Base-by-base conservation (phyloP, 2,888 invertebrate genomes). In the Parnassius smintheus region DNA sequence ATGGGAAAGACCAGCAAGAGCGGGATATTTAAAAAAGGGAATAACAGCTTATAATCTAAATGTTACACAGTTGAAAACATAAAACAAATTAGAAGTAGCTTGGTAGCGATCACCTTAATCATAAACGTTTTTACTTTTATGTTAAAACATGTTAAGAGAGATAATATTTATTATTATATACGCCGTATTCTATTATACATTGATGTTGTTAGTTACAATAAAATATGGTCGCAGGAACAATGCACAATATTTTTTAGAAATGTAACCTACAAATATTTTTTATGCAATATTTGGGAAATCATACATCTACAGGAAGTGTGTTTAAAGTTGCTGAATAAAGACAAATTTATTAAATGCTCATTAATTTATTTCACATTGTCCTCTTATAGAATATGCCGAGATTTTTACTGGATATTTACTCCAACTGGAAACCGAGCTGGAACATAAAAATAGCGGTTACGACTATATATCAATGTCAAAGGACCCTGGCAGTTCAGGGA, bases 211-310 rank as follows among this genome's bases (percentile, higher is more conserved):
- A 35, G 35, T 35, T 35, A 35, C 4, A 35, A 35, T 35, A 35
- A 35, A 35, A 35, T 7, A 35, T 35, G 0, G 7, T 35, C 35
- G 35, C 35, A 7, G 4, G 35, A 35, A 7, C n/a, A 62, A 56
- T 65, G 64, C 56, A 64, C 61, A 65, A 61, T 67, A 57, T 46
- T 56, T 48, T 54, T 42, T 55, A 22, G 7, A 41, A 61, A 54
- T 48, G 42, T 56, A 61, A 49, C 44, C 53, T 44, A 53, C 13
- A 35, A 53, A 53, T 53, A 49, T 57, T 53, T 62, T 57, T 44
- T 57, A 49, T 53, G 51, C 4, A 25, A 42, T 53, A 49, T 57
- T 57, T 22, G 46, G 22, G 13, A 41, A 53, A 48, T 8, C 49
- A 49, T 13, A 46, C 12, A 3, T 48, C 3, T 49, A 13, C 45